Conservation (phyloP, 2,113 vertebrate genomes). For the Neolamprologus hecqui region DNA sequence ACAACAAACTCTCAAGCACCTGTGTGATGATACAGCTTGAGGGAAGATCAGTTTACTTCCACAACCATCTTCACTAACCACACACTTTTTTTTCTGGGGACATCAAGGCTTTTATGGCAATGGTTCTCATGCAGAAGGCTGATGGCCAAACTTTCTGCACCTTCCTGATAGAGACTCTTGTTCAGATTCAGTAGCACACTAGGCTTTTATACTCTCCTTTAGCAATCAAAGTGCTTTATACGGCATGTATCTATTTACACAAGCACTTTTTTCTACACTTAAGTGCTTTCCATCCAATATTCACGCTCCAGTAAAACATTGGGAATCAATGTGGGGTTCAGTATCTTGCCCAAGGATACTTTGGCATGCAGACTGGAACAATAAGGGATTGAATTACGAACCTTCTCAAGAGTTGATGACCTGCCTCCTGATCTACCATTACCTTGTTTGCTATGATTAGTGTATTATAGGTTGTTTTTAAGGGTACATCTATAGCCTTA, state of each 20-base stretch:
- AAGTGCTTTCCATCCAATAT: not conserved
- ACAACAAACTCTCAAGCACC: not conserved
- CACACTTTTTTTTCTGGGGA: not conserved
- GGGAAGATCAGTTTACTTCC: not conserved
- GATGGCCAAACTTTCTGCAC: not conserved
- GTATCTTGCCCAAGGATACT: not conserved
- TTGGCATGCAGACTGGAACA: not conserved
- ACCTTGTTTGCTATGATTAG: not conserved
- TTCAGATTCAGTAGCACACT: not conserved
- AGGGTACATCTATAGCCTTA: not conserved
- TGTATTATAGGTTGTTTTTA: not conserved
- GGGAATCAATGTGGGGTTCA: not conserved
- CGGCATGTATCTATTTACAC: not conserved
- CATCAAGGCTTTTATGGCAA: not conserved
- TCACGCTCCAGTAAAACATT: not conserved
- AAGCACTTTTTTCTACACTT: not conserved
- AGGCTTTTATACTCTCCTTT: fast-evolving
- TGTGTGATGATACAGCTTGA: not conserved
- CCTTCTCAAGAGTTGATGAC: not conserved
- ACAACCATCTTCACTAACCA: not conserved
- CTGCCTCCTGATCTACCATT: not conserved
- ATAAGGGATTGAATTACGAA: fast-evolving
- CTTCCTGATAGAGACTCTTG: not conserved
- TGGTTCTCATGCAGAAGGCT: not conserved
- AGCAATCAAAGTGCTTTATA: not conserved